Evolutionary conservation across 2,797 vertebrate genomes (phyloP).

Genomic region (Chlorospingus semifuscus): DNA sequence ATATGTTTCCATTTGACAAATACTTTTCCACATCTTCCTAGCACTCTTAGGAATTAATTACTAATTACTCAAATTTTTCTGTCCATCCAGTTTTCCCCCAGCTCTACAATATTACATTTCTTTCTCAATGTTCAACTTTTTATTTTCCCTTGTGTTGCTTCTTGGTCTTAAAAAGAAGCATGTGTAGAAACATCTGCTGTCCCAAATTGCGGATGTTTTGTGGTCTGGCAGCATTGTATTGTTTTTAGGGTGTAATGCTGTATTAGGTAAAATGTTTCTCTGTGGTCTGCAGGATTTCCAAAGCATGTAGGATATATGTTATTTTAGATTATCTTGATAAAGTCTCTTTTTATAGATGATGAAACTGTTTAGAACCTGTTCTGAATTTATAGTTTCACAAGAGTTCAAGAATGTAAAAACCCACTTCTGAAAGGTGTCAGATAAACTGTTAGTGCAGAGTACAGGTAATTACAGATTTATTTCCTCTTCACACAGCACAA

Average conservation of each 20-base stretch:
- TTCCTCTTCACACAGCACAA: background rate
- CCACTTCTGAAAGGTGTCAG: background rate
- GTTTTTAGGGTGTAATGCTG: constrained; percentile 64
- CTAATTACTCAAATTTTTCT: constrained; percentile 26
- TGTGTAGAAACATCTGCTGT: constrained; percentile 74
- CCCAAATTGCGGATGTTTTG: constrained; percentile 69
- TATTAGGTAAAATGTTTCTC: constrained; percentile 63
- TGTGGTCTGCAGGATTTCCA: constrained; percentile 73
- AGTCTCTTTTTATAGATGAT: constrained; percentile 49
- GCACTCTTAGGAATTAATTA: background rate
- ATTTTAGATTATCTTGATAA: constrained; percentile 65
- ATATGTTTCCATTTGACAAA: background rate
- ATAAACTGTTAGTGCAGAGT: background rate
- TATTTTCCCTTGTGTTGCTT: constrained; percentile 66
- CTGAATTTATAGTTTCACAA: constrained; percentile 20
- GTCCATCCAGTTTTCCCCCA: constrained; percentile 22
- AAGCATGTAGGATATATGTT: constrained; percentile 67
- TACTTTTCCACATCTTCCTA: background rate
- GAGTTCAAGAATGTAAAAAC: constrained; percentile 47
- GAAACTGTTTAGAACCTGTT: constrained; percentile 38
- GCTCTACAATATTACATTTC: constrained; percentile 27
- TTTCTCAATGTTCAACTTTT: constrained; percentile 37
- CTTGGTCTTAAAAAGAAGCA: constrained; percentile 77
- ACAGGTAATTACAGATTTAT: background rate
- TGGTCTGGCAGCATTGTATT: constrained; percentile 67